These are phyloP conservation scores for Synanthedon andrenaeformis DNA, from an alignment of 2,888 invertebrate species.

Conservation along the genomic window DNA sequence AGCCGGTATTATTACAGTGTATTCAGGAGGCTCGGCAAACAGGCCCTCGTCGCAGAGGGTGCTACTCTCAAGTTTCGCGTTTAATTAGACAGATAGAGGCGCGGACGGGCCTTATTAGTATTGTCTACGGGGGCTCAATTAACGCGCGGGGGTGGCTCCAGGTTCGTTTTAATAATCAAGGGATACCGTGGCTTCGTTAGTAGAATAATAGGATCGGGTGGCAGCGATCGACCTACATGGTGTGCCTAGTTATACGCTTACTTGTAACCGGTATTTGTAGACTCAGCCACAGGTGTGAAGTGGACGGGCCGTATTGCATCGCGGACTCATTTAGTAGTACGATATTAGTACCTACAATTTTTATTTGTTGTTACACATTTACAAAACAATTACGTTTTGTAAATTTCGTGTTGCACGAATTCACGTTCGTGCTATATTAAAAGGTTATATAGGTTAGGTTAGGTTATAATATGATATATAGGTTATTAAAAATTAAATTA, in stretches of 20 bases:
- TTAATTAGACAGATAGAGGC: conserved; percentile 71
- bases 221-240: conserved; percentile 14
- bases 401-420: too few relatives aligned
- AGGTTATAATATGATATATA: too few relatives aligned
- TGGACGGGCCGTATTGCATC: conserved; percentile 1
- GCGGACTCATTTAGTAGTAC: too few relatives aligned
- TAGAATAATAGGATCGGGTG: conserved; percentile 61
- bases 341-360: too few relatives aligned
- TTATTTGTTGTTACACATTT: too few relatives aligned
- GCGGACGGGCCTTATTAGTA: conserved; percentile 70
- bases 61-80: conserved; percentile 70
- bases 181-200: conserved; percentile 66
- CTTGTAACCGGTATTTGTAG: conserved; percentile 1
- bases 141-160: conserved; percentile 64
- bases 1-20: conserved; percentile 69
- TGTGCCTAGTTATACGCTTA: conserved; percentile 1
- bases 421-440: too few relatives aligned
- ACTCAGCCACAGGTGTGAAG: conserved; percentile 21
- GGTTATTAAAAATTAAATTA: too few relatives aligned
- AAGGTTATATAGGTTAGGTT: too few relatives aligned
- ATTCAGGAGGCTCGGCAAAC: conserved; percentile 65
- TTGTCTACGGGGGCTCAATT: conserved; percentile 71
- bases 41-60: conserved; percentile 63
- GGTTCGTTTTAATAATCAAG: conserved; percentile 68
- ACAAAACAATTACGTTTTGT: too few relatives aligned